A percentile compares a stretch with the other conserved stretches of the same genome.
Evolutionary conservation across 2,888 invertebrate species (phyloP).

Genomic region (Colostygia pectinataria): DNA sequence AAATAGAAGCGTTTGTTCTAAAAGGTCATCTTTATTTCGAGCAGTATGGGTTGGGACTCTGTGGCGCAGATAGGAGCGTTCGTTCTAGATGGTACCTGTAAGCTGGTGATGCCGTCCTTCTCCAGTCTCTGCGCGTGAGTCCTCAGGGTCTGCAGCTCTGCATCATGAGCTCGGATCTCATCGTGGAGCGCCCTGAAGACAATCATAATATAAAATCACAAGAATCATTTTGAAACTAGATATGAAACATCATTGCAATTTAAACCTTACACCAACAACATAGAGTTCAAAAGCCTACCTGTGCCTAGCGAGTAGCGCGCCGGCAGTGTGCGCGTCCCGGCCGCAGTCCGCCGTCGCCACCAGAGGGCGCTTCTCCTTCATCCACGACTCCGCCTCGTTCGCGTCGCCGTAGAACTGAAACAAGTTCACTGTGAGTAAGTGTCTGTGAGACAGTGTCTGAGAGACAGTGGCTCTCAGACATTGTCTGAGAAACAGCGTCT

Average conservation of each 20-base stretch:
- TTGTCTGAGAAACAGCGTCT: no score
- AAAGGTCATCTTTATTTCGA: no score
- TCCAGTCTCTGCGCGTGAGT: slow-evolving; percentile 90
- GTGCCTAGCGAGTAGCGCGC: slow-evolving; percentile 93
- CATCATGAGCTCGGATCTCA: slow-evolving; percentile 93
- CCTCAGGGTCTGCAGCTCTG: slow-evolving; percentile 92
- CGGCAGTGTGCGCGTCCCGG: slow-evolving; percentile 94
- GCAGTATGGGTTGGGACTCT: no score
- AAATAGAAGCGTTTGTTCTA: no score
- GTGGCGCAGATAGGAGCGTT: no score
- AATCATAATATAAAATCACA: background rate
- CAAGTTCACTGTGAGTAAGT: no score
- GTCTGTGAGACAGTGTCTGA: no score
- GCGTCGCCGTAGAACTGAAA: slow-evolving; percentile 96
- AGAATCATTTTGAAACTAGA: no score
- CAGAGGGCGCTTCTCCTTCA: slow-evolving; percentile 96
- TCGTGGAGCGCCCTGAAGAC: slow-evolving; percentile 86
- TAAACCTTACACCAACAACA: no score
- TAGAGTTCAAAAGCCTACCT: no score
- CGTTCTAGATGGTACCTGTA: slow-evolving; percentile 40
- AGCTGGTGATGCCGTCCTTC: slow-evolving; percentile 85
- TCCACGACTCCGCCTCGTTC: slow-evolving; percentile 98
- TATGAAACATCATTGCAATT: no score
- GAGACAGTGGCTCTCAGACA: no score
- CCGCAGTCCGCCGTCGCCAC: slow-evolving; percentile 96